These are phyloP conservation scores for Tinea pellionella DNA, from an alignment of 2,888 invertebrate genomes.

Conservation along the genomic window DNA sequence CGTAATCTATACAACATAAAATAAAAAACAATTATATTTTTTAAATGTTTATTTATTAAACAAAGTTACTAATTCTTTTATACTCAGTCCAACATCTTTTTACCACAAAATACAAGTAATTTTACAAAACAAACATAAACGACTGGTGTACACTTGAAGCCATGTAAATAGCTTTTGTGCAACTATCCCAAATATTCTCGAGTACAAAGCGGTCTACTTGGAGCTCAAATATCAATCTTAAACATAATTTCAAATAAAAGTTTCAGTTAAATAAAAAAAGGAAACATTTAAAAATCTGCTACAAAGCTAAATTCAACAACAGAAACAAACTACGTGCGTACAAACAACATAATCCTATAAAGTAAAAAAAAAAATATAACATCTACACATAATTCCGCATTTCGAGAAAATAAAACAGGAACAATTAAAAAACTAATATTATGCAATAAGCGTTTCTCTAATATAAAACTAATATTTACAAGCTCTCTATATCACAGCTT, in stretches of 20 bases:
- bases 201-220: too few species aligned
- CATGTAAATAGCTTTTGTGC: conserved; percentile 15
- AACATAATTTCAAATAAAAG: too few species aligned
- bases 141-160: conserved; percentile 36
- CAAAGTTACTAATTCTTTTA: conserved; percentile 56
- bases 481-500: conserved; percentile 65
- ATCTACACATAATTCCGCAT: not conserved
- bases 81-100: conserved; percentile 53
- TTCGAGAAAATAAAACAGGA: not conserved
- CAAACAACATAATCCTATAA: not conserved
- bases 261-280: conserved; percentile 17
- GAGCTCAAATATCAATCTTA: too few species aligned
- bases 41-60: conserved; percentile 40
- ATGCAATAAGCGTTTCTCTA: conserved; percentile 11
- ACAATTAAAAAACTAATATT: not conserved
- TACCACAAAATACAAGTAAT: conserved; percentile 33
- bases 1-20: conserved; percentile 13
- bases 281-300: not conserved
- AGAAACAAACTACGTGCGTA: not conserved
- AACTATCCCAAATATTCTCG: too few species aligned
- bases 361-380: not conserved
- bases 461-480: conserved; percentile 41
- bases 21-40: conserved; percentile 25
- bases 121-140: conserved; percentile 41
- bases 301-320: not conserved